A percentile compares a stretch with the other conserved stretches of the same genome.
Conservation (phyloP, 2,888 invertebrate genomes). For the Clunio marinus region DNA sequence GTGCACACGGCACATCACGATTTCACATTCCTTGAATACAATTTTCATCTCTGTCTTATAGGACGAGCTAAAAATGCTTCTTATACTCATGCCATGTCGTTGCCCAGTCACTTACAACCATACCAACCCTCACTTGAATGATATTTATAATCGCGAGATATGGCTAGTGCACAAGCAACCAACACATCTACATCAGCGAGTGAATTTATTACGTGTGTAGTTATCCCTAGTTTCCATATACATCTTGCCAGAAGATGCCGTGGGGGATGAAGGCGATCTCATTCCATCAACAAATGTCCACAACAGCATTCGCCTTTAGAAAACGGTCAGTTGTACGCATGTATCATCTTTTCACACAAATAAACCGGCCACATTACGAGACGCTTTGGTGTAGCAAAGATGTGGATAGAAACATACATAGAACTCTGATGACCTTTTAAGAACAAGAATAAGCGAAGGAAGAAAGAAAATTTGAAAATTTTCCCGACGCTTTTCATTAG, state of each 20-base stretch:
- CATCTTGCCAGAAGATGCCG: slow-evolving; percentile 14
- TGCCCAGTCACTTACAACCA: neutral
- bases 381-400: neutral
- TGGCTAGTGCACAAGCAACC: slow-evolving; percentile 5
- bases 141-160: slow-evolving; percentile 26
- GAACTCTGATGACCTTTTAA: neutral
- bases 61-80: too few species aligned
- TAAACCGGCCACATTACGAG: neutral
- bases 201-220: slow-evolving; percentile 38
- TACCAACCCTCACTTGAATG: neutral
- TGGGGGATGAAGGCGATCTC: slow-evolving; percentile 17
- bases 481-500: slow-evolving; percentile 8
- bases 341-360: slow-evolving; percentile 37
- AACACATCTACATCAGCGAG: neutral
- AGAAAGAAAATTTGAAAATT: slow-evolving; percentile 4
- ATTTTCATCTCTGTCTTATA: slow-evolving; percentile 13
- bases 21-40: neutral
- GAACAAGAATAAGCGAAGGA: neutral
- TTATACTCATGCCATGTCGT: too few species aligned
- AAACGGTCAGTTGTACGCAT: slow-evolving; percentile 38
- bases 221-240: slow-evolving; percentile 1
- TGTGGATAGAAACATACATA: neutral
- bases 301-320: slow-evolving; percentile 17
- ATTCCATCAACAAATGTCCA: neutral
- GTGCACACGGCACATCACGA: neutral